Base-by-base conservation (phyloP, 2,888 invertebrate species). In the Scaptodrosophila latifasciaeformis region DNA sequence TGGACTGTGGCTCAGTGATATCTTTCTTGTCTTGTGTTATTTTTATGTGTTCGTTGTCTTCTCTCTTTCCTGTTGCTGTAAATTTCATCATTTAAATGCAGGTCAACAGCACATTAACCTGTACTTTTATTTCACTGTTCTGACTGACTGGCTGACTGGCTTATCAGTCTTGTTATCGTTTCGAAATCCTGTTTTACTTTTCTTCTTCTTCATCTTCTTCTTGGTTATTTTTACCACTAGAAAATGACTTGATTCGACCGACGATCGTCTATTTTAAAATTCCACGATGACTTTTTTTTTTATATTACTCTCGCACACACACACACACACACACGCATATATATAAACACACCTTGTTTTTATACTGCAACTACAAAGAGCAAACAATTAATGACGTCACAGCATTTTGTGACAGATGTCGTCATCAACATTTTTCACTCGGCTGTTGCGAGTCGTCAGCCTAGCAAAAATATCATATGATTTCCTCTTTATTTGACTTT, bases 61-160 rank as follows among this genome's bases (percentile, higher is more conserved):
- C 19, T 42, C 13, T 34, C 50, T 51, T 62, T 59, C 64, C 57
- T 68, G 62, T 58, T n/a, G n/a, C n/a, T 71, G 60, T 63, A 59
- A 66, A 55, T 54, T 60, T 59, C 54, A 54, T 62, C 56, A 60
- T 67, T 69, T 59, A 61, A 72, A 72, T 72, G 59, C 77, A 72
- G 70, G 70, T 76, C 70, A 72, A 63, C 63, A 59, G 67, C 67
- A 54, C 66, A 71, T 64, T 69, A 71, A 68, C 70, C 71, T 65
- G 57, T 56, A 35, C 34, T 54, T 42, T 44, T 54, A 44, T 46
- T 27, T 21, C 31, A 27, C 19, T 45, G 56, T 57, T 17, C 2
- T 12, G n/a, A n/a, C 15, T 35, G n/a, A n/a, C n/a, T n/a, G n/a
- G n/a, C 15, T 15, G 2, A n/a, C 15, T n/a, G 35, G 35, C 35